Conservation (phyloP, 2,113 vertebrate species). For the Percina caprodes region DNA sequence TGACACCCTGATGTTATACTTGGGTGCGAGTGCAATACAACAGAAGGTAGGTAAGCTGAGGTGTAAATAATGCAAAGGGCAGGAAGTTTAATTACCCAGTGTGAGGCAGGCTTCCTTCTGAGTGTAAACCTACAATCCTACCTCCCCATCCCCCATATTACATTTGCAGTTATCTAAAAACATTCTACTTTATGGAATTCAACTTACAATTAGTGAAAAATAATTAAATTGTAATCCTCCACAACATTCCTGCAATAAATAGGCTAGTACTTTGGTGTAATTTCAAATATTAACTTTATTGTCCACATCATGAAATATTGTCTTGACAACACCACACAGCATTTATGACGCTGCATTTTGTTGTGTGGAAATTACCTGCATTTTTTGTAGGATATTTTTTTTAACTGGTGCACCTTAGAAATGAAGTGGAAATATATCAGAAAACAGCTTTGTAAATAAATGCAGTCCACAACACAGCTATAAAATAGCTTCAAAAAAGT, state of each 20-base stretch:
- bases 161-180: not conserved
- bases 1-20: constrained; percentile 5
- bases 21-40: not conserved
- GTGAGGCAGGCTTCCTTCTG: constrained; percentile 49
- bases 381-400: not conserved
- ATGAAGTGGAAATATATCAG: not conserved
- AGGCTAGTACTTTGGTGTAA: not conserved
- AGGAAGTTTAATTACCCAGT: constrained; percentile 60
- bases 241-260: not conserved
- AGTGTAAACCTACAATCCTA: constrained; percentile 53
- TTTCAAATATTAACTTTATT: not conserved
- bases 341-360: not conserved
- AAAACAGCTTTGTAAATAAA: not conserved
- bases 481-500: not conserved
- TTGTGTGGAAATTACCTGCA: not conserved
- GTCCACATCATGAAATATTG: not conserved
- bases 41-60: constrained; percentile 26
- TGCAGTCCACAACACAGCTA: not conserved
- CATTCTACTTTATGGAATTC: not conserved
- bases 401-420: too few species aligned
- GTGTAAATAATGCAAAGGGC: constrained; percentile 21
- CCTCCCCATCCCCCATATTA: constrained; percentile 31
- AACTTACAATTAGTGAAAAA: not conserved
- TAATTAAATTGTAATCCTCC: too few species aligned
- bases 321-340: not conserved